Base-by-base conservation (phyloP, 2,888 invertebrate species). In the Rhagium mordax region DNA sequence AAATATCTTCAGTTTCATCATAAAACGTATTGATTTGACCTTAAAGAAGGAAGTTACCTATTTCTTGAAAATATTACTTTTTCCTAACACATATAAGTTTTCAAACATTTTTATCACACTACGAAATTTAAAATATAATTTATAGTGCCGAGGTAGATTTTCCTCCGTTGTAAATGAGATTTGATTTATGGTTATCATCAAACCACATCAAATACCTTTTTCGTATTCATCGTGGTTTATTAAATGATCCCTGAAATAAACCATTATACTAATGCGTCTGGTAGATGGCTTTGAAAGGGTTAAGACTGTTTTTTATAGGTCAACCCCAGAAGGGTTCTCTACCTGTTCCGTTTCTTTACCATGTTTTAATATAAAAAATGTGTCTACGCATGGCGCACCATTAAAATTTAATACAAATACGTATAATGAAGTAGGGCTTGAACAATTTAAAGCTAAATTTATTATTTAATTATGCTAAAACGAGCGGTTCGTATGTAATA, bases 271-370 rank as follows among this genome's bases (percentile, higher is more conserved):
- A 71, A 71, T 71, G 71, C 20, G 71, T 71, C 71, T 71, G 71
- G 65, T 65, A 18, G 65, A 59, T 71, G 65, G 18, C 59, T 59
- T 59, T 21, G 24, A 64, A 70, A 70, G 70, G 67, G 71, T 62
- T 71, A 48, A 72, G 61, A 72, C 51, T 53, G 59, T 57, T 62
- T 72, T 72, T 72, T 72, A 72, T 72, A 72, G 72, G 72, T 72
- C 72, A 69, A 41, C 59, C 69, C 27, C 10, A 20, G 65, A 24
- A 59, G 65, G 71, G 65, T 64, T 71, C 48, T 72, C 68, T 72
- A 72, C 72, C 72, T 72, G 72, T 69, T 64, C 55, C 51, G 24
- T 20, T n/a, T n/a, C 57, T 21, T 53, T 62, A 41, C 64, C 41
- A 64, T 62, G 66, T 51, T 66, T 66, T 51, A 49, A 60, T 66